Evolutionary conservation across 2,888 invertebrate species (phyloP).

Genomic region (Synergus japonicus): DNA sequence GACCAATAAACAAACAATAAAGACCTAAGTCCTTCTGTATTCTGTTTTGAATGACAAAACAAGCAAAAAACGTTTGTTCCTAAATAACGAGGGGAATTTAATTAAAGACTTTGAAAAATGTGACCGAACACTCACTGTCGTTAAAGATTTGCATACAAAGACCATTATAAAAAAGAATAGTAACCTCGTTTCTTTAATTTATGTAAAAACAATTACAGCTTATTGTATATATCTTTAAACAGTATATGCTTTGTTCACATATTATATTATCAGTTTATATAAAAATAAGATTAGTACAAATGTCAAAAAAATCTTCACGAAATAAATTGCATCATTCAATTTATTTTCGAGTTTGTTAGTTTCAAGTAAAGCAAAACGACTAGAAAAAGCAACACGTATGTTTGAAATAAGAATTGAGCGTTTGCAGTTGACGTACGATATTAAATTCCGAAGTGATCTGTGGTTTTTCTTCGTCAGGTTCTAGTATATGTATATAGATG

Average conservation of each 20-base stretch:
- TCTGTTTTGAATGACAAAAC: too few species aligned
- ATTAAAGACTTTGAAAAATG: not conserved
- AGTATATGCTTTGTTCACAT: too few species aligned
- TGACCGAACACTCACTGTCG: not conserved
- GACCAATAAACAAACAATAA: not conserved
- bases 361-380: not conserved
- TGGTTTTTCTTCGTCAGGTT: constrained; percentile 16
- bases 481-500: not conserved
- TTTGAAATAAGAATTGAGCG: not conserved
- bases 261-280: too few species aligned
- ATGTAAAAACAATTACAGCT: too few species aligned
- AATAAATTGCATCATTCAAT: too few species aligned
- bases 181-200: too few species aligned
- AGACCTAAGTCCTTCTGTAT: too few species aligned
- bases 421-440: not conserved
- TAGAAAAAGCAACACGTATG: not conserved
- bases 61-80: not conserved
- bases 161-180: too few species aligned
- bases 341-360: not conserved
- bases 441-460: constrained; percentile 9
- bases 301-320: too few species aligned
- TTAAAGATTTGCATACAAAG: not conserved
- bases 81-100: not conserved
- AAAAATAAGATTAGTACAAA: too few species aligned
- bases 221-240: too few species aligned